phyloP scores from a whole-genome alignment of 2,113 vertebrate genomes.

The Daboia siamensis region DNA sequence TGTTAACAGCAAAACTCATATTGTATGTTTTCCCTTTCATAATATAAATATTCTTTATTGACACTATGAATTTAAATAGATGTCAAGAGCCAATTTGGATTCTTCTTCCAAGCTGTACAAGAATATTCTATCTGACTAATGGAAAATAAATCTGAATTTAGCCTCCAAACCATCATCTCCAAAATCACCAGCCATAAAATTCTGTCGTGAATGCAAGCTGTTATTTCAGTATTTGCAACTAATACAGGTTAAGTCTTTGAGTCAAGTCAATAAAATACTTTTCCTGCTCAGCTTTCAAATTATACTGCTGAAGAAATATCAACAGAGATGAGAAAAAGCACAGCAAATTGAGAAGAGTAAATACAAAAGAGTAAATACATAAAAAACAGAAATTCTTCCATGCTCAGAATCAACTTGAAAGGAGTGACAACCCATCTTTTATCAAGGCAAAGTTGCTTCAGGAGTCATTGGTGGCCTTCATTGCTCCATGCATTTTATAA shows the following conservation, averaged over 20 bases:
- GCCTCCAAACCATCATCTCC: neutral
- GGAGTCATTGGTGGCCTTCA: neutral
- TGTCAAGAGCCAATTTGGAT: constrained; percentile 14
- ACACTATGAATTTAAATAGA: constrained; percentile 30
- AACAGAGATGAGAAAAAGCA: neutral
- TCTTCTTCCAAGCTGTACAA: constrained; percentile 3
- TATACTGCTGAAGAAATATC: neutral
- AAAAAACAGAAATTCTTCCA: neutral
- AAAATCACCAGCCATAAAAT: neutral
- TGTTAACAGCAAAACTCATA: constrained; percentile 42
- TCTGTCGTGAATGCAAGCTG: neutral
- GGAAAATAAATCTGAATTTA: neutral
- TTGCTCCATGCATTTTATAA: neutral
- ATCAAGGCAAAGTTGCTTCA: neutral
- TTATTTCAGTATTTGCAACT: neutral
- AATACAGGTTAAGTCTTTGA: neutral
- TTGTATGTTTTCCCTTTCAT: constrained; percentile 39
- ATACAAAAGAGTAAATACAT: neutral
- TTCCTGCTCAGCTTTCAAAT: neutral
- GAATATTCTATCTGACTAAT: neutral
- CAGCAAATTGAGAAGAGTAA: neutral
- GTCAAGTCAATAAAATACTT: neutral
- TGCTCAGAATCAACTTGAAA: neutral
- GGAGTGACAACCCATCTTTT: neutral
- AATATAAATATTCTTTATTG: constrained; percentile 50